Evolutionary conservation across 2,888 invertebrate genomes (phyloP).

Genomic region (Drosophila longiperda): DNA sequence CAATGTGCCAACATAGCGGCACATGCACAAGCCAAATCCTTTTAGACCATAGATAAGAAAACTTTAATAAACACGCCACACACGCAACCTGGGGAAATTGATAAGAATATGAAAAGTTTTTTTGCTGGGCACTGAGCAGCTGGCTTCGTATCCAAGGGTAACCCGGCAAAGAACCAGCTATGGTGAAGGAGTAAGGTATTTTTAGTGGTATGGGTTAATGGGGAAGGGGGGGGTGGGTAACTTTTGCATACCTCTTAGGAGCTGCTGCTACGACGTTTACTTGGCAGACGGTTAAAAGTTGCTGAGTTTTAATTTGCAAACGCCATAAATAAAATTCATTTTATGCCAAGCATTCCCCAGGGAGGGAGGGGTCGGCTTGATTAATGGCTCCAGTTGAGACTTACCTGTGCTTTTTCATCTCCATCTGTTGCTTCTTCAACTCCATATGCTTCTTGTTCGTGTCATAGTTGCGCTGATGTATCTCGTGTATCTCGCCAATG

Average conservation of each 20-base stretch:
- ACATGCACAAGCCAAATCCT: conserved; percentile 62
- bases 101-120: conserved; percentile 78
- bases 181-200: neutral
- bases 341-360: conserved; percentile 26
- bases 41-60: conserved; percentile 76
- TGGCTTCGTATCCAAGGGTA: conserved; percentile 22
- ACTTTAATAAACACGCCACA: conserved; percentile 80
- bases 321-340: conserved; percentile 66
- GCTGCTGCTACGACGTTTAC: conserved; percentile 18
- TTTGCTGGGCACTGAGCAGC: conserved; percentile 59
- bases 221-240: conserved; percentile 15
- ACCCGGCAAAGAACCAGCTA: neutral
- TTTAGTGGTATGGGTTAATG: conserved; percentile 6
- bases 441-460: conserved; percentile 84
- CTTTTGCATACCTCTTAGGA: conserved; percentile 58
- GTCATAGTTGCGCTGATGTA: conserved; percentile 83
- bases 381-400: conserved; percentile 49
- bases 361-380: conserved; percentile 32
- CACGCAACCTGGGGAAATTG: conserved; percentile 77
- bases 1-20: conserved; percentile 71
- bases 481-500: conserved; percentile 81
- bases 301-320: conserved; percentile 68
- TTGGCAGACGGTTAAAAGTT: conserved; percentile 53
- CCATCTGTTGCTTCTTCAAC: conserved; percentile 74
- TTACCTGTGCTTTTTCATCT: conserved; percentile 84